Percentiles rank a stretch among this genome's conserved stretches.
Conservation (phyloP, 2,113 vertebrate species). For the Deroptyus accipitrinus region DNA sequence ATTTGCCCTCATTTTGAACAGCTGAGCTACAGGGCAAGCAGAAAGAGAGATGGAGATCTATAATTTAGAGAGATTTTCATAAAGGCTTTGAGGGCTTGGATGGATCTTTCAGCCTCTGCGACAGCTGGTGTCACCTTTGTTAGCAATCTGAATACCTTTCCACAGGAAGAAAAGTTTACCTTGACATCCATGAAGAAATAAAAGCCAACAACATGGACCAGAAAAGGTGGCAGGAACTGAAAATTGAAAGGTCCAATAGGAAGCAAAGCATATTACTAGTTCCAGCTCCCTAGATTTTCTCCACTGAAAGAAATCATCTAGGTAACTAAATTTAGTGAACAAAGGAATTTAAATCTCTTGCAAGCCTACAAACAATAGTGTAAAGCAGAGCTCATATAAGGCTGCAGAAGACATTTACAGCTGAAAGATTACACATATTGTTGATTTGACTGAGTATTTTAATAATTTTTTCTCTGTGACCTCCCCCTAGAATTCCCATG, state of each 20-base stretch:
- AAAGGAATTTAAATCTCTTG: neutral
- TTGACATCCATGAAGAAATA: neutral
- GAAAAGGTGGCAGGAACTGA: neutral
- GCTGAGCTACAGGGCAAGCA: neutral
- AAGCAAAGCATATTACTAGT: neutral
- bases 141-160: neutral
- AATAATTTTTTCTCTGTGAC: neutral
- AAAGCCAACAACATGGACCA: neutral
- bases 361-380: fast-evolving
- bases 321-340: neutral
- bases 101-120: neutral
- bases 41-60: neutral
- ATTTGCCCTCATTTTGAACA: neutral
- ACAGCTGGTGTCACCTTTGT: neutral
- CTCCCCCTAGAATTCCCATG: neutral
- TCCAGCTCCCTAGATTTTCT: neutral
- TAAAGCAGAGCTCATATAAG: neutral
- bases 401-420: neutral
- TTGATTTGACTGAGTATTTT: neutral
- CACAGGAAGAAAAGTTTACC: neutral
- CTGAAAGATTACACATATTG: neutral
- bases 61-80: slow-evolving; percentile 12
- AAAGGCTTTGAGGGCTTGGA: neutral
- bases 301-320: neutral
- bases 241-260: neutral